Conservation (phyloP, 2,797 vertebrate species). For the Antrozous pallidus region DNA sequence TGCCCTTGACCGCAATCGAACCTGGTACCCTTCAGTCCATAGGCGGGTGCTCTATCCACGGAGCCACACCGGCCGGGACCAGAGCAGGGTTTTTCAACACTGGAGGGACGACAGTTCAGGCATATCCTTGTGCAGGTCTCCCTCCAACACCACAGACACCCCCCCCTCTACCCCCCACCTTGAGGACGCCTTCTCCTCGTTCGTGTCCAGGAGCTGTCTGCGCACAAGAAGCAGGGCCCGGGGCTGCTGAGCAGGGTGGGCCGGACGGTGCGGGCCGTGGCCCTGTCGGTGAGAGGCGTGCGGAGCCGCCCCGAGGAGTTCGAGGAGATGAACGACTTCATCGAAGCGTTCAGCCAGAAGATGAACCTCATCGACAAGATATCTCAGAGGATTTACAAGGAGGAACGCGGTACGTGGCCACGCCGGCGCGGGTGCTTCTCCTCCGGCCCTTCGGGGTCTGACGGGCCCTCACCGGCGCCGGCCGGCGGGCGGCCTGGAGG, state of each 20-base stretch:
- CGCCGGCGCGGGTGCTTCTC: not conserved
- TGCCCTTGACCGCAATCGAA: too few relatives aligned
- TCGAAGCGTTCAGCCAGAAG: constrained; percentile 91
- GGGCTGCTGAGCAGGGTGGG: constrained; percentile 93
- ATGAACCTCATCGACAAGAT: constrained; percentile 92
- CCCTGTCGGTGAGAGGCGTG: constrained; percentile 89
- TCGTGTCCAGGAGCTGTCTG: constrained; percentile 87
- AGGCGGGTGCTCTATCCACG: too few relatives aligned
- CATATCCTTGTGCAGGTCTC: too few relatives aligned
- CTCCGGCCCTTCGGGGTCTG: not conserved
- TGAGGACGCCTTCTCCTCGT: not conserved
- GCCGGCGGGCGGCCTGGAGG: too few relatives aligned
- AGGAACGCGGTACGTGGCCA: constrained; percentile 89
- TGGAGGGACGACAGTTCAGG: too few relatives aligned
- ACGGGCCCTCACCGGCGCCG: too few relatives aligned
- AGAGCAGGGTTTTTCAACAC: not conserved
- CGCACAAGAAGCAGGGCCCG: constrained; percentile 93
- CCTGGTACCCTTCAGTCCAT: too few relatives aligned
- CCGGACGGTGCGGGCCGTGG: constrained; percentile 91
- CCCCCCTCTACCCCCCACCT: too few relatives aligned
- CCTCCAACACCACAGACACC: not conserved
- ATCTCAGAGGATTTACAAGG: constrained; percentile 93
- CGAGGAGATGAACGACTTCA: constrained; percentile 88
- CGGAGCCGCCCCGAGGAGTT: constrained; percentile 91
- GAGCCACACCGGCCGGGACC: too few relatives aligned